phyloP scores from a whole-genome alignment of 2,888 invertebrate species.

The Serripes groenlandicus region DNA sequence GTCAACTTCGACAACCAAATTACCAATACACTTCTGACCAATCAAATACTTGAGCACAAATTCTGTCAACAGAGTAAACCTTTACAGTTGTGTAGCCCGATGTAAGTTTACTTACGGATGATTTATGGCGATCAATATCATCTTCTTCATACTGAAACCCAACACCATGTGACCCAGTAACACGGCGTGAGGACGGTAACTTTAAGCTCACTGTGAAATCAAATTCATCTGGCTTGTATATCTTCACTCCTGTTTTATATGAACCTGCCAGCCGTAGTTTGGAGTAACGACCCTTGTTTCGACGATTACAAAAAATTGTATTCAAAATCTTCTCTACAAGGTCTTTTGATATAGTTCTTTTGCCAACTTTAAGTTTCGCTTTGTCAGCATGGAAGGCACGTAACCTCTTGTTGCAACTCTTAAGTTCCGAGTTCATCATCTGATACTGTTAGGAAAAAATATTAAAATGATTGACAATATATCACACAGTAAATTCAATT shows the following conservation, averaged over 20 bases:
- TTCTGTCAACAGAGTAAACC: no score
- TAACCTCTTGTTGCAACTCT: background rate
- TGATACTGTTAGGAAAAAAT: no score
- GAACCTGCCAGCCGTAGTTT: conserved; percentile 5
- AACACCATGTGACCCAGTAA: background rate
- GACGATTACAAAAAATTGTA: background rate
- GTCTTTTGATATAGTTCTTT: conserved; percentile 2
- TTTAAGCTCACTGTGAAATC: conserved; percentile 10
- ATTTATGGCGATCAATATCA: background rate
- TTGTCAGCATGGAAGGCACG: background rate
- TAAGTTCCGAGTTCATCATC: background rate
- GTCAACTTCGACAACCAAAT: no score
- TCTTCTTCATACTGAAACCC: background rate
- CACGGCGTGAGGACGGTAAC: background rate
- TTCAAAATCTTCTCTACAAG: background rate
- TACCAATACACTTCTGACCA: no score
- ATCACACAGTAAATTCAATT: no score
- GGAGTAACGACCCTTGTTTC: background rate
- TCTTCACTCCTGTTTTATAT: conserved; percentile 6
- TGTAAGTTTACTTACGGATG: conserved; percentile 1
- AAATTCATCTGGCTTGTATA: conserved; percentile 30
- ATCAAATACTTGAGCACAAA: no score
- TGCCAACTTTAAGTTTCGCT: background rate
- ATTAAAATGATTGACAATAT: no score
- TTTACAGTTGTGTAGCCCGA: no score